phyloP scores from a whole-genome alignment of 2,888 invertebrate species.

The Rhopalosiphum nymphaeae region DNA sequence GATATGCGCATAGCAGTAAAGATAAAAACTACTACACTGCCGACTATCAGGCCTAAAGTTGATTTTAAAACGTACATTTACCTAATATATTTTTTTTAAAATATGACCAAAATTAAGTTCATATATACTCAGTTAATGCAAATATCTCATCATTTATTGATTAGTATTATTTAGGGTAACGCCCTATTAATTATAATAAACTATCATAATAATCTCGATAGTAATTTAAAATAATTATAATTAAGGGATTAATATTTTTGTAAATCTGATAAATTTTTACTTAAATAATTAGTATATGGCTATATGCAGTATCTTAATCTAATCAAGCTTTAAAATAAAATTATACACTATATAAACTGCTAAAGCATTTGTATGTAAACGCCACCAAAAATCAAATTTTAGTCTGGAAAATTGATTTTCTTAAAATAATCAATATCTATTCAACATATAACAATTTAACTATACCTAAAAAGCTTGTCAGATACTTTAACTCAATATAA shows the following conservation, averaged over 20 bases:
- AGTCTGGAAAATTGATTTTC: not conserved
- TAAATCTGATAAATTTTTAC: not conserved
- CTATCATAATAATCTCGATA: not conserved
- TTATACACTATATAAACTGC: not conserved
- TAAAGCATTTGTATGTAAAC: not conserved
- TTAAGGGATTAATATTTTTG: not conserved
- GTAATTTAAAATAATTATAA: not conserved
- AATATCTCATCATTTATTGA: not conserved
- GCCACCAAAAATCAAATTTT: not conserved
- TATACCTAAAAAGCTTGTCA: not conserved
- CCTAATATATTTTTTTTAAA: not conserved
- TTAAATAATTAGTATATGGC: not conserved
- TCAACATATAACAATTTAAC: not conserved
- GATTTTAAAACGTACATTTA: not conserved
- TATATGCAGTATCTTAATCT: not conserved
- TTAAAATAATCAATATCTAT: not conserved
- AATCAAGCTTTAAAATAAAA: not conserved
- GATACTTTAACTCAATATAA: not conserved
- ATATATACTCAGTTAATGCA: not conserved
- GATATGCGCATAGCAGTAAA: not conserved
- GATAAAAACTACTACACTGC: not conserved
- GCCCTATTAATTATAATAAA: conserved; percentile 15
- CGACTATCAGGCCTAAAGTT: not conserved
- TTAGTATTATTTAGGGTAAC: not conserved
- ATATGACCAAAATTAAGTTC: not conserved